Conservation (phyloP, 2,113 vertebrate genomes). For the Cryptomyrus ogoouensis region DNA sequence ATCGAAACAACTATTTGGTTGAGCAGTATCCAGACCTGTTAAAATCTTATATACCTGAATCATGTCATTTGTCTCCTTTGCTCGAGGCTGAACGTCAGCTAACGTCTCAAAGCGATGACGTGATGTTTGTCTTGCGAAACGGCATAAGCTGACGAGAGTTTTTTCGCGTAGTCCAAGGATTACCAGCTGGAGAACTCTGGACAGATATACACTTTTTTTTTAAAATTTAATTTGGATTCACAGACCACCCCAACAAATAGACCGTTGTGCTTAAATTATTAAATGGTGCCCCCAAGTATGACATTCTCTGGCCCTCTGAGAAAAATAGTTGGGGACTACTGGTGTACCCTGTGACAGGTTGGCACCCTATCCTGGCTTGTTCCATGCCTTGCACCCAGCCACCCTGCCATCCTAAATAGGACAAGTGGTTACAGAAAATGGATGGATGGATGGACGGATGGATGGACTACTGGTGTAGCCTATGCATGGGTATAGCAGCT, state of each 20-base stretch:
- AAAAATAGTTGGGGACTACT: background rate
- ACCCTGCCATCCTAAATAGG: background rate
- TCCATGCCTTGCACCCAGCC: background rate
- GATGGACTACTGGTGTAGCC: background rate
- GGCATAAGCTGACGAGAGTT: background rate
- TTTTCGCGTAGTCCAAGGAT: background rate
- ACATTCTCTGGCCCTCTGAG: background rate
- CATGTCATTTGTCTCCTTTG: no score
- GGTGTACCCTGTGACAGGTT: background rate
- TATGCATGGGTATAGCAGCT: background rate
- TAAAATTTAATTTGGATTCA: background rate
- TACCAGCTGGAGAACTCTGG: background rate
- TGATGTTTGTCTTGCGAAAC: background rate
- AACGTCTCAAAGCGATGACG: background rate
- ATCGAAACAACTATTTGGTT: no score
- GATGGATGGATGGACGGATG: no score
- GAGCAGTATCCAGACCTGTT: no score
- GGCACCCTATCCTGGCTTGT: background rate
- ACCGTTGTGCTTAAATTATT: background rate
- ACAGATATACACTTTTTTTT: background rate
- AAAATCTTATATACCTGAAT: no score
- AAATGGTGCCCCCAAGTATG: background rate
- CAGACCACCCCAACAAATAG: background rate
- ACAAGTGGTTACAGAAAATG: background rate
- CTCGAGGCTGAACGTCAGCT: no score